Evolutionary conservation across 2,113 vertebrate species (phyloP).

Genomic region (Mesocricetus auratus): DNA sequence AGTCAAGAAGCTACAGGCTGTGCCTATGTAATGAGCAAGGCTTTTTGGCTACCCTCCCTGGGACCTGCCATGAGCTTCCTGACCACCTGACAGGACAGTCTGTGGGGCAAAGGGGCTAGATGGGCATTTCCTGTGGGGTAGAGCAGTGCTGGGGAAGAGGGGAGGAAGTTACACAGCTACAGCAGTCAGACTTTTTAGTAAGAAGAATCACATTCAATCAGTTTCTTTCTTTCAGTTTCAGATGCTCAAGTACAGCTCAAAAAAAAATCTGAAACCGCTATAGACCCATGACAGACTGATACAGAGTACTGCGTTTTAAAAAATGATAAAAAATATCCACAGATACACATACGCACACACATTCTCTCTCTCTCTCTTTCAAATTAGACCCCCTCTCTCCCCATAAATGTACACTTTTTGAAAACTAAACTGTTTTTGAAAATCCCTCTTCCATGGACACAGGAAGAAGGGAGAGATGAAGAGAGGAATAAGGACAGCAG

Average conservation of each 20-base stretch:
- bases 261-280: constrained; percentile 90
- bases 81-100: not conserved
- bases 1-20: constrained; percentile 31
- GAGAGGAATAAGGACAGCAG: constrained; percentile 84
- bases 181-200: constrained; percentile 88
- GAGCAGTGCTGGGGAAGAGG: not conserved
- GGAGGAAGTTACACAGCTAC: constrained; percentile 85
- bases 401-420: constrained; percentile 89
- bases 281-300: constrained; percentile 89
- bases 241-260: constrained; percentile 90
- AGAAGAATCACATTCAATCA: constrained; percentile 91
- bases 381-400: constrained; percentile 81
- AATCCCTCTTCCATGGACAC: constrained; percentile 86
- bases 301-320: constrained; percentile 91
- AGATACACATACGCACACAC: constrained; percentile 55
- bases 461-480: constrained; percentile 81
- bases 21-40: not conserved
- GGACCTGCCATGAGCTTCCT: not conserved
- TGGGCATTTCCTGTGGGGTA: not conserved
- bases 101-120: constrained; percentile 1
- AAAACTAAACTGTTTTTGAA: constrained; percentile 89
- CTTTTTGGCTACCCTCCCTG: not conserved
- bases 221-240: constrained; percentile 90
- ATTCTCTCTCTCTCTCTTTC: constrained; percentile 44
- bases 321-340: constrained; percentile 91